These are phyloP conservation scores for Scaptomyza parva DNA, from an alignment of 2,888 invertebrate species.

Conservation along the genomic window DNA sequence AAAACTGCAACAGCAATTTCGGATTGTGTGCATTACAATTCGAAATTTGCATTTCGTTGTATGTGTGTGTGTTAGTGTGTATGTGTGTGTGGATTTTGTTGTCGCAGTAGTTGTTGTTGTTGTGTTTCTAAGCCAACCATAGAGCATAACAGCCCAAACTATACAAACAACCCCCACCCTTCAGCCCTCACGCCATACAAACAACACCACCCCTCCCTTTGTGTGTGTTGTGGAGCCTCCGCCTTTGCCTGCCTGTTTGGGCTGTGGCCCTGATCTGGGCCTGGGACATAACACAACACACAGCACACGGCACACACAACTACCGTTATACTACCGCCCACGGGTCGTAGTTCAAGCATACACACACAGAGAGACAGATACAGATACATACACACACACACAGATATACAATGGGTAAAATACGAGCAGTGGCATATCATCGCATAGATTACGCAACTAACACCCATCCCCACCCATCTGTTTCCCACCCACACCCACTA, in stretches of 20 bases:
- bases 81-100: slow-evolving; percentile 28
- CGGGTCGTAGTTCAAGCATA: slow-evolving; percentile 54
- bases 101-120: slow-evolving; percentile 22
- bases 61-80: background rate
- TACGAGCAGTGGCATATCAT: slow-evolving; percentile 66
- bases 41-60: slow-evolving; percentile 64
- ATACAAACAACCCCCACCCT: slow-evolving; percentile 39
- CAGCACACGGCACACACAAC: background rate
- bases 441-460: slow-evolving; percentile 77
- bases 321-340: slow-evolving; percentile 46
- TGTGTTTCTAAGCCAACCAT: slow-evolving; percentile 61
- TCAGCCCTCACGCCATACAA: too few species aligned
- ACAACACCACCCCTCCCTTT: too few species aligned
- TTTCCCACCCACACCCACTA: slow-evolving; percentile 14
- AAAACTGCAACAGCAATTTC: slow-evolving; percentile 47
- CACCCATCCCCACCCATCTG: background rate
- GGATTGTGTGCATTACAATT: slow-evolving; percentile 57
- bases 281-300: slow-evolving; percentile 21
- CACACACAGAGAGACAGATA: slow-evolving; percentile 22
- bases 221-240: background rate
- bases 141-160: slow-evolving; percentile 18
- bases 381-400: slow-evolving; percentile 9
- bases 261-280: slow-evolving; percentile 29
- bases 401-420: slow-evolving; percentile 51
- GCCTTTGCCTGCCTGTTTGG: too few species aligned